These are phyloP conservation scores for Agrenia bidenticulata DNA, from an alignment of 2,888 invertebrate genomes.

Conservation along the genomic window DNA sequence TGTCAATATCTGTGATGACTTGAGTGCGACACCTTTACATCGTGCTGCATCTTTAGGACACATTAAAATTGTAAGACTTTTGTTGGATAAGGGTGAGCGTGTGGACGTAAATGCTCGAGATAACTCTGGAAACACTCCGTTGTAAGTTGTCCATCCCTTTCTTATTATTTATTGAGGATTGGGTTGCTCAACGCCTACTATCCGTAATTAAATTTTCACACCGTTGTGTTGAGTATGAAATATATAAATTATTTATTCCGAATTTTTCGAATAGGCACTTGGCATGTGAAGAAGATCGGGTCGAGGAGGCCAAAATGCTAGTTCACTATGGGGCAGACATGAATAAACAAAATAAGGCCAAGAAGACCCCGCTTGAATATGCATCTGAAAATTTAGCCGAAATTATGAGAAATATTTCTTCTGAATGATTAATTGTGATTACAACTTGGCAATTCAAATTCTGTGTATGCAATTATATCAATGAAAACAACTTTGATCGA, in stretches of 20 bases:
- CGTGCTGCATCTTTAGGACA: slow-evolving; percentile 78
- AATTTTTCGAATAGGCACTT: slow-evolving; percentile 63
- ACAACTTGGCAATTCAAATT: too few species aligned
- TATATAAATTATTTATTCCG: not conserved
- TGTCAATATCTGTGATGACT: slow-evolving; percentile 67
- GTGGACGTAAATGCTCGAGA: slow-evolving; percentile 63
- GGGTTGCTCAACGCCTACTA: too few species aligned
- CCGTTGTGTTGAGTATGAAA: too few species aligned
- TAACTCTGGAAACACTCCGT: slow-evolving; percentile 71
- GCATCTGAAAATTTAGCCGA: slow-evolving; percentile 36
- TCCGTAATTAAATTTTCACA: too few species aligned
- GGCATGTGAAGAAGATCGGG: slow-evolving; percentile 77
- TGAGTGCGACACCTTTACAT: slow-evolving; percentile 74
- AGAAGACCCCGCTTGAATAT: slow-evolving; percentile 68
- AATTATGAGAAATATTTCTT: slow-evolving; percentile 21
- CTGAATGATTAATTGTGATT: not conserved
- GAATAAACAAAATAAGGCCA: slow-evolving; percentile 65
- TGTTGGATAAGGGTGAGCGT: slow-evolving; percentile 62
- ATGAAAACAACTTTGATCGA: too few species aligned
- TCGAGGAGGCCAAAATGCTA: slow-evolving; percentile 67
- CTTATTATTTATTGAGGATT: not conserved
- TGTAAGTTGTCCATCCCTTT: slow-evolving; percentile 62
- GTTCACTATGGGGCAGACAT: slow-evolving; percentile 67
- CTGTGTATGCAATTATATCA: too few species aligned
- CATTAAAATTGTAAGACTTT: slow-evolving; percentile 66